Evolutionary conservation across 2,113 vertebrate species (phyloP).

Genomic region (Progne subis): DNA sequence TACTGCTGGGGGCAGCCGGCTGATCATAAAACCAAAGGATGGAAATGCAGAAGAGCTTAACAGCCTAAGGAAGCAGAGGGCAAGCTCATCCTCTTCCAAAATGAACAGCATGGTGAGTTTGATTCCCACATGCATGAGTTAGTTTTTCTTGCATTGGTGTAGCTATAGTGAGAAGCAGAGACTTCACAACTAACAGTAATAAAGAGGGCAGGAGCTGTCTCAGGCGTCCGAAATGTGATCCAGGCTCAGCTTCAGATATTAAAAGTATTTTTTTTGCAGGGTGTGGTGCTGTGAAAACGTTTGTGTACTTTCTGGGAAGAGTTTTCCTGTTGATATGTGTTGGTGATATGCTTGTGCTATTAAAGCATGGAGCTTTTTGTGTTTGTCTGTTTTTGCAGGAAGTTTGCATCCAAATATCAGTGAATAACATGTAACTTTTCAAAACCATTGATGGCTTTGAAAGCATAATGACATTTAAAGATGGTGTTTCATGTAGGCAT

Average conservation of each 20-base stretch:
- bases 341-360: not conserved
- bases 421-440: not conserved
- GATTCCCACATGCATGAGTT: accelerated
- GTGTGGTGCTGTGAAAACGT: not conserved
- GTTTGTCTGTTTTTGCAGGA: not conserved
- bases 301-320: not conserved
- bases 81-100: slow-evolving; percentile 92
- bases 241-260: not conserved
- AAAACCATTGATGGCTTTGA: not conserved
- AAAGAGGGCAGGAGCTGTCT: not conserved
- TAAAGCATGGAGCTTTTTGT: accelerated
- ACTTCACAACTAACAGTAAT: not conserved
- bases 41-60: slow-evolving; percentile 78
- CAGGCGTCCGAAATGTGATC: not conserved
- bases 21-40: slow-evolving; percentile 87
- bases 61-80: slow-evolving; percentile 85
- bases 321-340: not conserved
- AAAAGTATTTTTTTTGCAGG: not conserved
- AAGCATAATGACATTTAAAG: not conserved
- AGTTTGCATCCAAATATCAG: not conserved
- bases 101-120: slow-evolving; percentile 94
- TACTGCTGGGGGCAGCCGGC: slow-evolving; percentile 85
- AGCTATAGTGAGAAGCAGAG: not conserved
- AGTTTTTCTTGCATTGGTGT: not conserved
- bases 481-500: not conserved